phyloP scores from a whole-genome alignment of 2,113 vertebrate species.

The Rhipidura dahli region DNA sequence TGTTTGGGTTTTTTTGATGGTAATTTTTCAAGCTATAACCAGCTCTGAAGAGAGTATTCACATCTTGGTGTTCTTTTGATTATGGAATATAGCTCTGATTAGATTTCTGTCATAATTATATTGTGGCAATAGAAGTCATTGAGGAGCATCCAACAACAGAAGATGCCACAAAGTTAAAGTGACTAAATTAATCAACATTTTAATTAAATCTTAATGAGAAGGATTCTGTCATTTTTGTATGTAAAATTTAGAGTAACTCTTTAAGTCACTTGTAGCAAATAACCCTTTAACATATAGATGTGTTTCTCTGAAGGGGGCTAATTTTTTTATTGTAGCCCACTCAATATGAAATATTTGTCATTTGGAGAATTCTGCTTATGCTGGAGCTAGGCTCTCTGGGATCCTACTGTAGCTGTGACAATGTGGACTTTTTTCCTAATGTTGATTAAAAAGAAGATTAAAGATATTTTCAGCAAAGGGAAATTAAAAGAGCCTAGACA shows the following conservation, averaged over 20 bases:
- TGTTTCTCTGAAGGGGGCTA: neutral
- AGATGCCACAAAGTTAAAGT: neutral
- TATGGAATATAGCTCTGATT: neutral
- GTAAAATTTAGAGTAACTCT: neutral
- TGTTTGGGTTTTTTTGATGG: neutral
- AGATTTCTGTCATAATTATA: neutral
- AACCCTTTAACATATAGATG: neutral
- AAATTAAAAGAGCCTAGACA: neutral
- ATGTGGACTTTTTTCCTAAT: neutral
- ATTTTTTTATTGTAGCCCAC: neutral
- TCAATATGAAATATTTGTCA: neutral
- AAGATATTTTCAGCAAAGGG: neutral
- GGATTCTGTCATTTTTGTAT: neutral
- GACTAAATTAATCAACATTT: neutral
- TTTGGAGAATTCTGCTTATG: neutral
- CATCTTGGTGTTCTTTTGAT: neutral
- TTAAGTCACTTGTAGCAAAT: neutral
- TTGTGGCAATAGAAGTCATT: neutral
- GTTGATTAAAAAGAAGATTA: conserved; percentile 17
- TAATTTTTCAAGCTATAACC: neutral
- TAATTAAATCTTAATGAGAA: neutral
- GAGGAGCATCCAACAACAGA: neutral
- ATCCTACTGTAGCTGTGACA: neutral
- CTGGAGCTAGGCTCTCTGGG: neutral
- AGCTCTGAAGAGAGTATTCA: neutral